These are phyloP conservation scores for Osedax fenrisi DNA, from an alignment of 2,888 invertebrate species.

Conservation along the genomic window DNA sequence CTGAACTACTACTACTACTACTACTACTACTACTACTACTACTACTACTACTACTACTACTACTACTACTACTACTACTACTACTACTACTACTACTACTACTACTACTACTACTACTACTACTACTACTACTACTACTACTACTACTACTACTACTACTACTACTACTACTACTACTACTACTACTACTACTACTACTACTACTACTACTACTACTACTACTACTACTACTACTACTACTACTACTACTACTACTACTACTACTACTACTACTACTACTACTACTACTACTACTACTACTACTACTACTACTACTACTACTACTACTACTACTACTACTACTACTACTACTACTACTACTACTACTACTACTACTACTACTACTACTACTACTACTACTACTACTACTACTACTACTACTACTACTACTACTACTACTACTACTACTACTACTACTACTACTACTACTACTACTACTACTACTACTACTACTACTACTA, in stretches of 20 bases:
- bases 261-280: no score
- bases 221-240: background rate
- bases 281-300: no score
- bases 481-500: background rate
- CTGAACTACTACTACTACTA: background rate
- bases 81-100: slow-evolving; percentile 23
- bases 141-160: background rate
- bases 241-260: background rate
- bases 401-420: background rate
- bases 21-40: background rate
- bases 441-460: background rate
- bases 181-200: background rate
- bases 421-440: background rate
- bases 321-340: no score
- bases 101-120: slow-evolving; percentile 18
- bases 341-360: slow-evolving; percentile 1
- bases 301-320: no score
- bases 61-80: background rate
- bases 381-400: background rate
- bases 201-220: background rate
- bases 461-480: background rate
- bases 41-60: background rate
- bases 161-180: background rate
- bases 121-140: slow-evolving; percentile 13
- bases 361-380: background rate